Evolutionary conservation across 2,113 vertebrate species (phyloP).

Genomic region (Seriola aureovittata): DNA sequence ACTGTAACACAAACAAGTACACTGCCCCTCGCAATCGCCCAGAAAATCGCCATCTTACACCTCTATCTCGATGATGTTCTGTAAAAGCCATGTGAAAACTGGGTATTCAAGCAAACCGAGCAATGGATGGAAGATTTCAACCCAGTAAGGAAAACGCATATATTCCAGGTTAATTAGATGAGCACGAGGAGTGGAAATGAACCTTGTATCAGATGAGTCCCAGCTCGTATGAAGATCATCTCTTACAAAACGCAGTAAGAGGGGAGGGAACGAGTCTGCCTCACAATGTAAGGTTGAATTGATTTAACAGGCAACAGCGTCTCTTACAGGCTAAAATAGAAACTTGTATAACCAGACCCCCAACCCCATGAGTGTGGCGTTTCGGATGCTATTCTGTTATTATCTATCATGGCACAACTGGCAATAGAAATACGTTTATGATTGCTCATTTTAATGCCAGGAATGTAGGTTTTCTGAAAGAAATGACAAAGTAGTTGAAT

Average conservation of each 20-base stretch:
- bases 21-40: background rate
- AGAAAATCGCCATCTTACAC: constrained; percentile 37
- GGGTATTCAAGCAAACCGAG: background rate
- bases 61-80: background rate
- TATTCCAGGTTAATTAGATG: background rate
- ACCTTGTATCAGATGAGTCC: background rate
- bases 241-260: constrained; percentile 29
- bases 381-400: background rate
- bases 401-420: background rate
- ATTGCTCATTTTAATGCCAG: background rate
- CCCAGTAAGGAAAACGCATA: background rate
- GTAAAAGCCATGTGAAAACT: constrained; percentile 44
- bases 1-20: constrained; percentile 21
- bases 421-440: background rate
- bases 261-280: constrained; percentile 28
- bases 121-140: background rate
- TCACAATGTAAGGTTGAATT: background rate
- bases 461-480: background rate
- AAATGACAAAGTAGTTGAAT: no score
- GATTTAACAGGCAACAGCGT: constrained; percentile 73
- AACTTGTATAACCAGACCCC: background rate
- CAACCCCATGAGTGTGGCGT: background rate
- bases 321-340: constrained; percentile 61
- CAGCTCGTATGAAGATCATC: background rate
- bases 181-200: background rate